Percentiles rank a stretch among this genome's conserved stretches.
Evolutionary conservation across 2,888 invertebrate genomes (phyloP).

Genomic region (Melitaea athalia): DNA sequence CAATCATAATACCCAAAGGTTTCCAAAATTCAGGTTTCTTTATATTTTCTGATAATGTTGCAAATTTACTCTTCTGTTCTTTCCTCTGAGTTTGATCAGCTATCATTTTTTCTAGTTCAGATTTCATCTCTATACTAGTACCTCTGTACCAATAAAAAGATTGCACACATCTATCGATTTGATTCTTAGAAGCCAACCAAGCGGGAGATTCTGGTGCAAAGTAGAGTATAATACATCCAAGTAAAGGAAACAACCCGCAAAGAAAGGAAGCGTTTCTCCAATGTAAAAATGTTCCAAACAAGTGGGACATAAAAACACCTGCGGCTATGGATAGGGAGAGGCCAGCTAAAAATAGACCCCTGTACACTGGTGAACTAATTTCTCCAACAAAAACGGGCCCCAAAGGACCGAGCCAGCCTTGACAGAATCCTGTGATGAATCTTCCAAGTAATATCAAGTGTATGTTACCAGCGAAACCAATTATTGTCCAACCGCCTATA

Average conservation of each 20-base stretch:
- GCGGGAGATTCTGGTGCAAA: constrained; percentile 86
- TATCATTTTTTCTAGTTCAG: constrained; percentile 78
- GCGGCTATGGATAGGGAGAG: constrained; percentile 84
- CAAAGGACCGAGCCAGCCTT: constrained; percentile 82
- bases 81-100: constrained; percentile 64
- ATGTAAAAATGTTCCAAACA: constrained; percentile 84
- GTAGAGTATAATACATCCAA: constrained; percentile 78
- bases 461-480: constrained; percentile 77
- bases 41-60: constrained; percentile 65
- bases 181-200: constrained; percentile 85
- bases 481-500: constrained; percentile 82
- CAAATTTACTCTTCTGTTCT: constrained; percentile 57
- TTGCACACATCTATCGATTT: constrained; percentile 80
- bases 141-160: constrained; percentile 85
- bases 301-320: constrained; percentile 85
- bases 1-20: constrained; percentile 83
- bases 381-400: constrained; percentile 84
- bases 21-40: constrained; percentile 82
- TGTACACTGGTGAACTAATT: constrained; percentile 81
- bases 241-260: constrained; percentile 78
- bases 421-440: constrained; percentile 80
- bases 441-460: constrained; percentile 78
- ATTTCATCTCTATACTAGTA: constrained; percentile 65
- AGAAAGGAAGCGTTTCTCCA: constrained; percentile 83
- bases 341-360: constrained; percentile 84